Base-by-base conservation (phyloP, 2,113 vertebrate species). In the Saccopteryx leptura region DNA sequence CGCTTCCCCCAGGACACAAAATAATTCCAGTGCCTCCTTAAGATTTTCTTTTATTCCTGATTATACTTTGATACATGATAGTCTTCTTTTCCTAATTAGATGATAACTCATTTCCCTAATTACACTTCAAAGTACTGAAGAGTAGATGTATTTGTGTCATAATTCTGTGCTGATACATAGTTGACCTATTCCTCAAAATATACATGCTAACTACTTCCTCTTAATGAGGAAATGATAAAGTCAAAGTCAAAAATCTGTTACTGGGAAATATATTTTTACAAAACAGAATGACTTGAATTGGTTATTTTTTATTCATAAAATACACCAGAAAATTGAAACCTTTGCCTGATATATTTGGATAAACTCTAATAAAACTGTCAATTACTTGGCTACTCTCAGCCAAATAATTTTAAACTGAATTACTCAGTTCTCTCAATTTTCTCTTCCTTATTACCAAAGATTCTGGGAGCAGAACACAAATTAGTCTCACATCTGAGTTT, bases 171-270 rank as follows among this genome's bases (percentile, higher is more conserved):
- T 85, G 21, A 39, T 84, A 54, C n/a, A n/a, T 39, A 19, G 18
- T 60, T 82, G 46, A 39, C 39, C 39, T 39, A 39, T 60, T 21
- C 4, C 33, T 63, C 69, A 95, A 84, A 92, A 63, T 76, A 75
- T 61, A 33, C 21, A 69, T 61, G n/a, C 50, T 78, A 84, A 75
- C 79, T 72, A 52, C 39, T 82, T 91, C 60, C 26, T 80, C 48
- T 93, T 89, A 85, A 52, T 88, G 69, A 88, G 24, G 54, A 91
- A 92, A 81, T 81, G 9, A 89, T 86, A 26, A 76, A 85, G 31
- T 96, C 81, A 92, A 26, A 92, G 75, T 75, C 56, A 95, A 92
- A 76, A 84, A 61, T 60, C 46, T 86, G 12, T 54, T 93, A 75
- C 46, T 46, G 48, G 86, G 68, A 86, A 81, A 85, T 76, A 33